These are phyloP conservation scores for Patella ulyssiponensis DNA, from an alignment of 2,888 invertebrate species.

Conservation along the genomic window DNA sequence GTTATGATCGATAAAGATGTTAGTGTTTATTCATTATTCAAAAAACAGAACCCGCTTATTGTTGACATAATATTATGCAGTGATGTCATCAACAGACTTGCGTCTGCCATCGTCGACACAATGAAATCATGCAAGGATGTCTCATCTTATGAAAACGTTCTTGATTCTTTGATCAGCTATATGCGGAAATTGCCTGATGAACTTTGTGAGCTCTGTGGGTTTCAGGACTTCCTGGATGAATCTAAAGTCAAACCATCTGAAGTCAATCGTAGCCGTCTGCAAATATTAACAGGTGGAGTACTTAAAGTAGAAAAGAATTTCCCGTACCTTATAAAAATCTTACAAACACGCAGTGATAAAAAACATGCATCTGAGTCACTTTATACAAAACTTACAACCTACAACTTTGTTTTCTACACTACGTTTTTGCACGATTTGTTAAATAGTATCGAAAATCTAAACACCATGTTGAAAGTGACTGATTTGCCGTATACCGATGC, in stretches of 20 bases:
- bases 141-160: not conserved
- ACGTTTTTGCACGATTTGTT: not conserved
- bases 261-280: not conserved
- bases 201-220: not conserved
- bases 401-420: not conserved
- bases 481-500: not conserved
- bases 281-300: not conserved
- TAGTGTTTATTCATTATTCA: not conserved
- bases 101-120: not conserved
- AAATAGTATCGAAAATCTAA: not conserved
- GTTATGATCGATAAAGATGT: not conserved
- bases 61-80: not conserved
- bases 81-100: not conserved
- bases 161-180: not conserved
- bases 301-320: not conserved
- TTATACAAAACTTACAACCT: not conserved
- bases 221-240: not conserved
- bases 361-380: not conserved
- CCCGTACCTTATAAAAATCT: not conserved
- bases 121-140: not conserved
- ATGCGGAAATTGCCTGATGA: not conserved
- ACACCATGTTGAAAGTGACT: not conserved
- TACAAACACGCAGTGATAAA: not conserved
- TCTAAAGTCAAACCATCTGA: not conserved
- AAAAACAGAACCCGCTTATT: not conserved